These are phyloP conservation scores for Rotaria sp. DNA, from an alignment of 2,888 invertebrate genomes.

Conservation along the genomic window DNA sequence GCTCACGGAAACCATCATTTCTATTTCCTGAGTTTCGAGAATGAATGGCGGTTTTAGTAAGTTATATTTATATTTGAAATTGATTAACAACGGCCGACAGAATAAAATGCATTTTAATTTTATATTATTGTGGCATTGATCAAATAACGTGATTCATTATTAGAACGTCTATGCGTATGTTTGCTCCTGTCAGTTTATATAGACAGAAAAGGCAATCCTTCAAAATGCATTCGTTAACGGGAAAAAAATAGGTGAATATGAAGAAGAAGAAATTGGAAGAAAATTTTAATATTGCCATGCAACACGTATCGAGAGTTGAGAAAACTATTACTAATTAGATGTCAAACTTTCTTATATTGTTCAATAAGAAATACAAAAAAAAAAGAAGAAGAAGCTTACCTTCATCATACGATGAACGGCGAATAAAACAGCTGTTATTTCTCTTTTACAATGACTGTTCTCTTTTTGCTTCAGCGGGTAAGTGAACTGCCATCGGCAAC, in stretches of 20 bases:
- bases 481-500: not conserved
- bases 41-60: not conserved
- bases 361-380: not conserved
- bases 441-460: not conserved
- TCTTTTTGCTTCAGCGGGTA: not conserved
- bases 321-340: not conserved
- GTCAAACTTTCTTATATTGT: not conserved
- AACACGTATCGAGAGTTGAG: not conserved
- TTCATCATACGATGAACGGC: not conserved
- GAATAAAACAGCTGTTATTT: not conserved
- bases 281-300: not conserved
- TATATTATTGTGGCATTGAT: not conserved
- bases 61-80: not conserved
- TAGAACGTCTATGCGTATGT: not conserved
- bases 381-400: not conserved
- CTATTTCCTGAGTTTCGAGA: not conserved
- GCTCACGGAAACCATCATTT: not conserved
- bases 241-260: not conserved
- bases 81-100: not conserved
- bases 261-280: not conserved
- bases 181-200: not conserved
- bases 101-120: not conserved
- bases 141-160: not conserved
- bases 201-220: constrained; percentile 1
- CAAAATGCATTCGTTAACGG: not conserved